Evolutionary conservation across 2,113 vertebrate species (phyloP).

Genomic region (Regulus satrapa): DNA sequence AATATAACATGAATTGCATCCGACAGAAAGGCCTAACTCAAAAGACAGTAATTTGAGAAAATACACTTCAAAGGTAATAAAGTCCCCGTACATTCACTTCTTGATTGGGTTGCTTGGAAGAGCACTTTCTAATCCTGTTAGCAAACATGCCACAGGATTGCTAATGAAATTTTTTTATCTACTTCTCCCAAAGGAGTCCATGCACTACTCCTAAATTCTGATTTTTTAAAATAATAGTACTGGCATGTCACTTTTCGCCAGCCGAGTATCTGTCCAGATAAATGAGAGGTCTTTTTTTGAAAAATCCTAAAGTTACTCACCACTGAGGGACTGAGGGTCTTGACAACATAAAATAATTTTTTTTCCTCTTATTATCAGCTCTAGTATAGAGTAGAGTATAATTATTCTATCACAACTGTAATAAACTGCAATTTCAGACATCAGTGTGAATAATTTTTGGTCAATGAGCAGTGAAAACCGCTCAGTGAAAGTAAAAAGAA

Average conservation of each 20-base stretch:
- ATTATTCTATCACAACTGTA: slow-evolving; percentile 23
- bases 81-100: neutral
- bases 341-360: neutral
- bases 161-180: slow-evolving; percentile 27
- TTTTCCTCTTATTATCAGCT: neutral
- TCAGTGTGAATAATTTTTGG: slow-evolving; percentile 12
- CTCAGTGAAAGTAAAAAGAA: neutral
- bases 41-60: slow-evolving; percentile 36
- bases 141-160: slow-evolving; percentile 22
- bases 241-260: neutral
- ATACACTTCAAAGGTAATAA: neutral
- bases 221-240: neutral
- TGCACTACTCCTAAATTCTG: neutral
- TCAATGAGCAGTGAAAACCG: slow-evolving; percentile 15
- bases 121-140: slow-evolving; percentile 20
- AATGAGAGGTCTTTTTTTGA: neutral
- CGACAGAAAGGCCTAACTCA: neutral
- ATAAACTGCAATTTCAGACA: slow-evolving; percentile 39
- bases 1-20: neutral
- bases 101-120: slow-evolving; percentile 9
- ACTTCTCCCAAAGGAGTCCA: neutral
- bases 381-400: neutral
- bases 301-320: neutral
- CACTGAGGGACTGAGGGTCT: neutral
- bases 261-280: neutral